These are phyloP conservation scores for Nowickia ferox DNA, from an alignment of 2,888 invertebrate genomes.

Conservation along the genomic window DNA sequence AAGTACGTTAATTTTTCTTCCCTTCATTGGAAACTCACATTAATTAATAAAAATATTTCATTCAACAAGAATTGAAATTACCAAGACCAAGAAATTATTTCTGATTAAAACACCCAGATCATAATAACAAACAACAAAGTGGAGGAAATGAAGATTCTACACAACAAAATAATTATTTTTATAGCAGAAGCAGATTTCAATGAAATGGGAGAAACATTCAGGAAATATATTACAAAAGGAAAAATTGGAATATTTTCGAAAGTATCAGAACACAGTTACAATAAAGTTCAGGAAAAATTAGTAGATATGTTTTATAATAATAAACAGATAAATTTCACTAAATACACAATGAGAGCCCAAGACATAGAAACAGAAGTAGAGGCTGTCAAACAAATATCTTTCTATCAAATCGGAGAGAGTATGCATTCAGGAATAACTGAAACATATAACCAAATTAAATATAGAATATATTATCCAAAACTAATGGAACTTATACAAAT, in stretches of 20 bases:
- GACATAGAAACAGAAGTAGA: no score
- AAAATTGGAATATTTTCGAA: background rate
- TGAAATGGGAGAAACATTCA: background rate
- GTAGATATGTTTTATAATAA: background rate
- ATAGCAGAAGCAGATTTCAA: background rate
- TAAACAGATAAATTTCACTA: background rate
- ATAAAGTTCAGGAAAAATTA: background rate
- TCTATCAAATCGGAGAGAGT: background rate
- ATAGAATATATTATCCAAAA: constrained; percentile 30
- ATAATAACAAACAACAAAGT: background rate
- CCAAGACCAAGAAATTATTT: no score
- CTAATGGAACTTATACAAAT: constrained; percentile 12
- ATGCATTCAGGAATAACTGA: background rate
- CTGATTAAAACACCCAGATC: constrained; percentile 4
- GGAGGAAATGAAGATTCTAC: background rate
- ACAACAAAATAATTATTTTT: background rate
- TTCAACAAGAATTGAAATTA: no score
- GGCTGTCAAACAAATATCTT: background rate
- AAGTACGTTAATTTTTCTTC: no score
- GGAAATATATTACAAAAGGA: constrained; percentile 5
- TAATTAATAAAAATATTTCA: no score
- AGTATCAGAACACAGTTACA: background rate
- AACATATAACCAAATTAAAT: constrained; percentile 7
- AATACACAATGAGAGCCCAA: constrained; percentile 12
- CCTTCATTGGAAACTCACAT: no score